Base-by-base conservation (phyloP, 2,888 invertebrate genomes). In the Spodoptera picta region DNA sequence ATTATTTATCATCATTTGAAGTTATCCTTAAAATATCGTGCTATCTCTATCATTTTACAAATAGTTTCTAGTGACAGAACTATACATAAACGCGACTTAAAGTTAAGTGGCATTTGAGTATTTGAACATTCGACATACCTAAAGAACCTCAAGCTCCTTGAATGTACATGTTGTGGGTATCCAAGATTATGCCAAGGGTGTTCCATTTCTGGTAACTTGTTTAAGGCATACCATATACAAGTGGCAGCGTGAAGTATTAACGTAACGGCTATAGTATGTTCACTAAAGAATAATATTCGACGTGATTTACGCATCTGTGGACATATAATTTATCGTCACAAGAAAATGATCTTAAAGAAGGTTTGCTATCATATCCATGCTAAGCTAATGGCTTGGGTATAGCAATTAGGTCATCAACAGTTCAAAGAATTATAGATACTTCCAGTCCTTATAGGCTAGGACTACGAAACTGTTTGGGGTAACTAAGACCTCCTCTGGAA, bases 271-370 rank as follows among this genome's bases (percentile, higher is more conserved):
- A 88, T 5, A 1, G 86, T 49, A 65, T 93, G 92, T 68, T 94
- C 91, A 0, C 84, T 0, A 6, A 92, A 68, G 57, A 88, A 90
- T 2, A 93, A 44, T 12, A 82, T 61, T 43, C 78, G 87, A 0
- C 94, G 89, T 0, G 89, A 87, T 4, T 75, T 83, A 1, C 87
- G 87, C 85, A 93, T 89, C 94, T 94, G 36, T 36, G 80, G 9
- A 43, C 60, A 36, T 31, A 9, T 31, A n/a, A 50, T 27, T 23
- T 24, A 24, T 24, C 24, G 4, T 24, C 4, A 24, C 3, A 24
- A n/a, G n/a, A n/a, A 27, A 27, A 27, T 1, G 27, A 27, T 27
- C 2, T 3, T 27, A 1, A 27, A 27, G 27, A 27, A 27, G 27
- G 27, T 27, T 27, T 27, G 0, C 27, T 27, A 27, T 27, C 3